A percentile compares a stretch with the other conserved stretches of the same genome.
Conservation (phyloP, 2,797 vertebrate genomes). For the Scomberomorus guttatus region DNA sequence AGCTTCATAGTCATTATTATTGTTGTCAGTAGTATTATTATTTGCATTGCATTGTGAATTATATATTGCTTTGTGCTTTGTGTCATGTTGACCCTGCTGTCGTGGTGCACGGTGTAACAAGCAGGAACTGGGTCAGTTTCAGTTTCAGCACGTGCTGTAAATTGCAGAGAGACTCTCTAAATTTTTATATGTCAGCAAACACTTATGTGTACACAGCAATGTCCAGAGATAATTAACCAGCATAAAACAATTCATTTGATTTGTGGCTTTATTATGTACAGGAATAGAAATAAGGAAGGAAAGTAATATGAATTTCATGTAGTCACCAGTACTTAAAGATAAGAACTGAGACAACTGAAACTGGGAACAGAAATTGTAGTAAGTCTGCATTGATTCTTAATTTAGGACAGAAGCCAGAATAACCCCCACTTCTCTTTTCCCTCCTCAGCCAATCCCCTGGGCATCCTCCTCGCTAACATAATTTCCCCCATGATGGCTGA, state of each 20-base stretch:
- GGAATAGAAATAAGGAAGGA: neutral
- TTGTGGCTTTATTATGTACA: neutral
- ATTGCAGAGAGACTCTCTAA: neutral
- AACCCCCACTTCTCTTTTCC: neutral
- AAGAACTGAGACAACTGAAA: neutral
- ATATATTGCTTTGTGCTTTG: no score
- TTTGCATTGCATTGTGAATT: no score
- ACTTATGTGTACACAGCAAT: neutral
- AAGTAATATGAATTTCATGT: no score
- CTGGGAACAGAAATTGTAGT: neutral
- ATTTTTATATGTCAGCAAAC: constrained; percentile 12
- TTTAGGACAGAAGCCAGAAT: constrained; percentile 4
- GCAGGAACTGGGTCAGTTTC: constrained; percentile 18
- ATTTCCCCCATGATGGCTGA: constrained; percentile 88
- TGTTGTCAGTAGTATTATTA: no score
- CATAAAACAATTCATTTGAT: neutral
- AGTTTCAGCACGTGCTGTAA: neutral
- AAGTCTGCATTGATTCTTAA: neutral
- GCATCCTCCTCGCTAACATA: constrained; percentile 91
- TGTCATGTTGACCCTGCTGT: no score
- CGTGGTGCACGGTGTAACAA: neutral
- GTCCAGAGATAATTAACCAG: neutral
- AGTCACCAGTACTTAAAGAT: neutral
- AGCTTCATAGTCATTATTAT: no score
- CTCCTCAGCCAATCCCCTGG: constrained; percentile 92